These are phyloP conservation scores for Pantherophis vulpinus DNA, from an alignment of 2,797 vertebrate genomes.

Conservation along the genomic window DNA sequence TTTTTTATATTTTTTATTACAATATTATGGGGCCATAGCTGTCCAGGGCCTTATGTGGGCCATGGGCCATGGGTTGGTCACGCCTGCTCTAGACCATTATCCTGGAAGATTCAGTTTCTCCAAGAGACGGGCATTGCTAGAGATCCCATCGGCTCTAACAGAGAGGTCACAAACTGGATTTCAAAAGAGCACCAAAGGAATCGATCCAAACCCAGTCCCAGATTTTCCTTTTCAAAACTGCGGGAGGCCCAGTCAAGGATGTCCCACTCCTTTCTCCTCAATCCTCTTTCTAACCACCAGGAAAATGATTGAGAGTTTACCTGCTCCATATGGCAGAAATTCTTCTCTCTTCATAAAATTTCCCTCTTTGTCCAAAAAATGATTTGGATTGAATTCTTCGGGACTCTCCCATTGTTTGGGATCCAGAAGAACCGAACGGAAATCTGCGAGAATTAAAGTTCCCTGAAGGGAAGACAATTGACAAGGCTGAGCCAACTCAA, in stretches of 20 bases:
- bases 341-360: conserved; percentile 42
- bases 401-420: conserved; percentile 46
- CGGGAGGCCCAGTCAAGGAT: no score
- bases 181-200: no score
- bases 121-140: no score
- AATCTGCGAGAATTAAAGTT: conserved; percentile 22
- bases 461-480: not conserved
- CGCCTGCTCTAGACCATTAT: no score
- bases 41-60: no score
- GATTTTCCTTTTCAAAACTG: no score
- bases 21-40: no score
- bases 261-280: no score
- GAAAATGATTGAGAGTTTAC: not conserved
- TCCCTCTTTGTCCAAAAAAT: conserved; percentile 53
- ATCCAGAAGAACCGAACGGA: conserved; percentile 44
- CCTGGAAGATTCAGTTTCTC: not conserved
- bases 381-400: conserved; percentile 42
- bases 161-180: no score
- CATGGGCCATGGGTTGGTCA: no score
- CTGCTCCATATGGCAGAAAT: conserved; percentile 52
- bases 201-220: not conserved
- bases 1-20: no score
- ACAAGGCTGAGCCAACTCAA: not conserved
- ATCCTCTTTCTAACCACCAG: not conserved
- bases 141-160: no score